phyloP scores from a whole-genome alignment of 2,113 vertebrate species.

The Bos taurus region ARS-UCD2.0 NC_037336.1:25499501-25500000 shows the following conservation, averaged over 20 bases:
- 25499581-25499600: neutral
- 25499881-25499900: neutral
- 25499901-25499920: neutral
- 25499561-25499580: neutral
- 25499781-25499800: neutral
- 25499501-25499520: neutral
- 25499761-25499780: neutral
- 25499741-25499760: neutral
- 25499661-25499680: neutral
- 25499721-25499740: neutral
- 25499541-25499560: neutral
- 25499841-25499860: neutral
- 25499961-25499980: neutral
- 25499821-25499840: neutral
- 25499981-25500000: rapidly evolving
- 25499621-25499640: neutral
- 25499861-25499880: neutral
- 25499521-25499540: neutral
- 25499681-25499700: neutral
- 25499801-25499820: neutral
- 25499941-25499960: neutral
- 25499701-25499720: neutral
- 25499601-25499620: neutral
- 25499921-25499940: neutral
- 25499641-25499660: neutral